Conservation (phyloP, 2,113 vertebrate species). For the Alectura lathami region DNA sequence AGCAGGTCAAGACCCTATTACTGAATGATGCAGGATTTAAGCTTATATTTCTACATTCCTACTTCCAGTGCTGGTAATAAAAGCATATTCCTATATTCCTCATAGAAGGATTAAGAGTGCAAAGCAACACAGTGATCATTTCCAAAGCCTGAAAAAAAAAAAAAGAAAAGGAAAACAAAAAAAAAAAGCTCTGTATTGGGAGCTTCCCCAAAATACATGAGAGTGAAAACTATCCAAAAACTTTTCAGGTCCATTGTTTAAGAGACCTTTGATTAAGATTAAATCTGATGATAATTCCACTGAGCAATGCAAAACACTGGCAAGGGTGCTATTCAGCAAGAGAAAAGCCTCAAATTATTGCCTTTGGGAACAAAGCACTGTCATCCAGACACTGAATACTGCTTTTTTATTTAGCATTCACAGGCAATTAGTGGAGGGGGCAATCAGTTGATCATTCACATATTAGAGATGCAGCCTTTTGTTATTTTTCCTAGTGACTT, state of each 20-base stretch:
- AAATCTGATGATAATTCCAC: constrained; percentile 5
- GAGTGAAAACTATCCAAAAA: background rate
- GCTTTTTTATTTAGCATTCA: constrained; percentile 35
- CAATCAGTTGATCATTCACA: constrained; percentile 32
- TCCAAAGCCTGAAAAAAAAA: background rate
- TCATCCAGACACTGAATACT: background rate
- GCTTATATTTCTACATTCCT: background rate
- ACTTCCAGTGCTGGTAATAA: background rate
- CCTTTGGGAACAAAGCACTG: constrained; percentile 39
- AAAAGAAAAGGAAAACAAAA: too few species aligned
- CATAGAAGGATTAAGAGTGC: background rate
- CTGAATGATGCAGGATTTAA: background rate
- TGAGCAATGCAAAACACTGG: constrained; percentile 13
- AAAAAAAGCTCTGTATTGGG: background rate
- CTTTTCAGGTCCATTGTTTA: background rate
- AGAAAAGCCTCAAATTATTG: constrained; percentile 38
- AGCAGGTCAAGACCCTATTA: background rate
- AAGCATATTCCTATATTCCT: background rate
- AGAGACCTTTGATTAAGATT: background rate
- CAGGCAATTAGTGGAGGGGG: constrained; percentile 5
- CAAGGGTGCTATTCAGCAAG: constrained; percentile 15
- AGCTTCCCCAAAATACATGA: background rate
- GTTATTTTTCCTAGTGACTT: background rate
- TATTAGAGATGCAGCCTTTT: background rate
- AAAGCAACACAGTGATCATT: background rate